These are phyloP conservation scores for Harmothoe impar DNA, from an alignment of 2,888 invertebrate species.

Conservation along the genomic window DNA sequence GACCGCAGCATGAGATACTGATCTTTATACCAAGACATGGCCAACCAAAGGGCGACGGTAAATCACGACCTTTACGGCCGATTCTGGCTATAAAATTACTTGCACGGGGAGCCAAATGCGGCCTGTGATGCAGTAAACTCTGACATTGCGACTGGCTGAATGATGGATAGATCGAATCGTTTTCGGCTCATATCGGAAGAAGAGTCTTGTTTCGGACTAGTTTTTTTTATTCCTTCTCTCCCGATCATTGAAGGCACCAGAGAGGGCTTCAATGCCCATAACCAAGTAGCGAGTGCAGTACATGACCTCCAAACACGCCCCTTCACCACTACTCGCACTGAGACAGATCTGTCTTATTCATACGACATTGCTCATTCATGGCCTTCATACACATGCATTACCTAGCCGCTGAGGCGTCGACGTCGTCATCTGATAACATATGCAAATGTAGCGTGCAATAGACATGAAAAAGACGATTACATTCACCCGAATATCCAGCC, in stretches of 20 bases:
- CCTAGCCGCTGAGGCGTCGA: not conserved
- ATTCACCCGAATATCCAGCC: not conserved
- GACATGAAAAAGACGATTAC: conserved; percentile 29
- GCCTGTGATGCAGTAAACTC: not conserved
- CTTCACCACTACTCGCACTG: too few relatives aligned
- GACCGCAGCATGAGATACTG: not conserved
- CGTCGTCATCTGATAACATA: not conserved
- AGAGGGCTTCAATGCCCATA: not conserved
- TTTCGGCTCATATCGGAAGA: not conserved
- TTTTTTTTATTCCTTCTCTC: not conserved
- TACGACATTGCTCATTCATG: not conserved
- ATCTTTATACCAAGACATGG: conserved; percentile 8
- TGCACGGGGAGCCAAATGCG: not conserved
- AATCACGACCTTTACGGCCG: conserved; percentile 33
- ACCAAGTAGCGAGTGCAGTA: too few relatives aligned
- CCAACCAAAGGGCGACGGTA: conserved; percentile 19
- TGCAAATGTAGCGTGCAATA: not conserved
- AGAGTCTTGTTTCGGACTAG: not conserved
- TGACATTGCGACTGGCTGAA: not conserved
- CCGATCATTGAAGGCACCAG: not conserved
- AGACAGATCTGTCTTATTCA: too few relatives aligned
- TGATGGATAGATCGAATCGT: conserved; percentile 12
- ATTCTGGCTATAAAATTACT: conserved; percentile 14
- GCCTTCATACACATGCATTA: not conserved
- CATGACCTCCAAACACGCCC: too few relatives aligned